Percentiles rank a stretch among this genome's conserved stretches.
Conservation (phyloP, 2,113 vertebrate species). For the Leiothrix lutea region DNA sequence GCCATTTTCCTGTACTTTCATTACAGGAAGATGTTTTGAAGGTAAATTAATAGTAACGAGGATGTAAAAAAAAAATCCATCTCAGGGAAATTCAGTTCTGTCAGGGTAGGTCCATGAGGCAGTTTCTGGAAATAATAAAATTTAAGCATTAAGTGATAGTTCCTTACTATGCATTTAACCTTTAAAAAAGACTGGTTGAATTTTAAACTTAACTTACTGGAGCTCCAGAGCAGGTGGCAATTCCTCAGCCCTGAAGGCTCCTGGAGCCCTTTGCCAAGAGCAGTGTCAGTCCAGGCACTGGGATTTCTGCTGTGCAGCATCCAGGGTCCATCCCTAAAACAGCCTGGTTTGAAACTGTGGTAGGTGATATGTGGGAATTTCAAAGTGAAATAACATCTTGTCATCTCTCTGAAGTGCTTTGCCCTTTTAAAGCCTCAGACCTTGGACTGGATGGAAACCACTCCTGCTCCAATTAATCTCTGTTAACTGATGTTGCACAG, state of each 20-base stretch:
- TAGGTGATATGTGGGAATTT: background rate
- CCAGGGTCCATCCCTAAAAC: background rate
- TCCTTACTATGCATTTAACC: background rate
- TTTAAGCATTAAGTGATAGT: background rate
- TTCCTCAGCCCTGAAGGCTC: background rate
- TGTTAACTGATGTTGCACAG: background rate
- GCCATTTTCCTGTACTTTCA: background rate
- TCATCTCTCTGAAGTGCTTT: background rate
- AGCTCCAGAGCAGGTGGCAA: background rate
- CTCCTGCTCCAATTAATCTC: background rate
- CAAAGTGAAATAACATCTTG: background rate
- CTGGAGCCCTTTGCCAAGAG: background rate
- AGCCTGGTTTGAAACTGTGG: background rate
- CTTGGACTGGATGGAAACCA: background rate
- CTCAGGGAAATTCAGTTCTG: background rate
- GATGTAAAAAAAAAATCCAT: background rate
- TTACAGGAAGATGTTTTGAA: background rate
- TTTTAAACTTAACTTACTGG: background rate
- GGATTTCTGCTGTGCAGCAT: background rate
- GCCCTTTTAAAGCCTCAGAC: background rate
- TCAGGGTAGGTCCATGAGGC: background rate
- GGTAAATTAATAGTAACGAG: background rate
- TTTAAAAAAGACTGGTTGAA: background rate
- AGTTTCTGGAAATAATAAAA: background rate
- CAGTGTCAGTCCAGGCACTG: background rate